Base-by-base conservation (phyloP, 2,797 vertebrate species). In the Spinus pinus region DNA sequence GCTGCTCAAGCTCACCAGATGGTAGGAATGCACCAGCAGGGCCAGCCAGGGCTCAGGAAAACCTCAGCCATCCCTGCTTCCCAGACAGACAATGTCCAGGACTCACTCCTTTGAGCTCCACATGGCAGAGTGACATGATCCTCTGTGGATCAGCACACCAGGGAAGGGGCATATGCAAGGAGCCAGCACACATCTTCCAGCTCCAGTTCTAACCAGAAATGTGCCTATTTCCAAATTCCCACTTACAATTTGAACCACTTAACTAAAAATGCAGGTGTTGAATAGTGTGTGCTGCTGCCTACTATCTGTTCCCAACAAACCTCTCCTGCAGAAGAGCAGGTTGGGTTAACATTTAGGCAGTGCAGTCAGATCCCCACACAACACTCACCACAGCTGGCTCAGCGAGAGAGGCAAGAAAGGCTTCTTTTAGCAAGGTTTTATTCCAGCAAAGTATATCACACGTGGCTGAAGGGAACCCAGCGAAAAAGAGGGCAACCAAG, bases 131-230 rank as follows among this genome's bases (percentile, higher is more conserved):
- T 6, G 58, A 44, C 13, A 7, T 2, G 21, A 61, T 22, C 66
- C 42, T 41, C 37, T 20, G 2, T 3, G 35, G 53, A 81, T 35
- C 5, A 2, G 51, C 56, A 87, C 56, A 49, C 7, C 0, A 0
- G 31, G 35, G 27, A 37, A 66, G 35, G 42, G 17, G 23, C 42
- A 27, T 10, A 8, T 30, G n/a, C 44, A 39, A 71, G 25, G 25
- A 83, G 33, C 39, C 72, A 62, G 54, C 13, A 7, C 47, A 17
- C 5, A 20, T 42, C 35, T 31, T 47, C 51, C 58, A n/a, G 14
- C 35, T 82, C 37, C 35, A 24, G 7, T 42, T 53, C 65, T 27
- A 47, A 25, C 41, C 56, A 80, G 22, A 33, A 75, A 23, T 0
- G 3, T 25, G 37, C 51, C 49, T 17, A 4, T 41, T 58, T 41